phyloP scores from a whole-genome alignment of 2,797 vertebrate genomes.

The Galaxias olidus region DNA sequence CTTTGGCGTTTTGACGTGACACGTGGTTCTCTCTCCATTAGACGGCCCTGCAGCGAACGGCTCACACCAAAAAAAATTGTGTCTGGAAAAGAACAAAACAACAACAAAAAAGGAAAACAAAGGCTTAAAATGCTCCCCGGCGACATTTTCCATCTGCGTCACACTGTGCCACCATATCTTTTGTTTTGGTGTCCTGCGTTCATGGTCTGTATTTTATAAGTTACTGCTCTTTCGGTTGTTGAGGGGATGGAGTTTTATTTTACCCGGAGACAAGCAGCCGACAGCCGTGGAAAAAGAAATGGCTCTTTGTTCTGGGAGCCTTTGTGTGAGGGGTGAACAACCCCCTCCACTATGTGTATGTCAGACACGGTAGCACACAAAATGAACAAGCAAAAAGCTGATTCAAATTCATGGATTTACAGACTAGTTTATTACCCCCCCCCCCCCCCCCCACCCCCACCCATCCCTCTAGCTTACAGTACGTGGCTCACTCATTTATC shows the following conservation, averaged over 20 bases:
- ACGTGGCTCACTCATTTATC: constrained; percentile 63
- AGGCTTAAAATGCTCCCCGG: constrained; percentile 27
- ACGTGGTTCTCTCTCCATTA: constrained; percentile 28
- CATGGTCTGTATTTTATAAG: constrained; percentile 19
- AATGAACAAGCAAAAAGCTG: constrained; percentile 54
- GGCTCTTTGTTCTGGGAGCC: constrained; percentile 53
- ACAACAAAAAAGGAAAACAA: constrained; percentile 29
- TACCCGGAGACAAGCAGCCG: constrained; percentile 32
- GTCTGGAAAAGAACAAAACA: constrained; percentile 19
- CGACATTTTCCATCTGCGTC: constrained; percentile 30
- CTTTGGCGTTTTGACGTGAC: constrained; percentile 33
- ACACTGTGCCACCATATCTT: constrained; percentile 30
- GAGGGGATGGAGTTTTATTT: constrained; percentile 24
- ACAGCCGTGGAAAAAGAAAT: constrained; percentile 25
- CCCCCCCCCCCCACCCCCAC: constrained; percentile 12
- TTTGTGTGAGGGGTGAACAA: constrained; percentile 54
- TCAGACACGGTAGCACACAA: constrained; percentile 50
- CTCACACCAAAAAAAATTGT: constrained; percentile 22
- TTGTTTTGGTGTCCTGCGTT: constrained; percentile 51
- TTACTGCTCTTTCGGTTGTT: constrained; percentile 2
- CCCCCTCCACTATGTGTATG: constrained; percentile 39
- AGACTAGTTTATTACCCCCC: constrained; percentile 53
- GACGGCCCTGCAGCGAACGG: constrained; percentile 23
- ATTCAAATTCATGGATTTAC: constrained; percentile 67
- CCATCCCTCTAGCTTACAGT: constrained; percentile 45